Percentiles rank a stretch among this genome's conserved stretches.
Evolutionary conservation across 2,113 vertebrate genomes (phyloP).

Genomic region (Melanerpes aurifrons): DNA sequence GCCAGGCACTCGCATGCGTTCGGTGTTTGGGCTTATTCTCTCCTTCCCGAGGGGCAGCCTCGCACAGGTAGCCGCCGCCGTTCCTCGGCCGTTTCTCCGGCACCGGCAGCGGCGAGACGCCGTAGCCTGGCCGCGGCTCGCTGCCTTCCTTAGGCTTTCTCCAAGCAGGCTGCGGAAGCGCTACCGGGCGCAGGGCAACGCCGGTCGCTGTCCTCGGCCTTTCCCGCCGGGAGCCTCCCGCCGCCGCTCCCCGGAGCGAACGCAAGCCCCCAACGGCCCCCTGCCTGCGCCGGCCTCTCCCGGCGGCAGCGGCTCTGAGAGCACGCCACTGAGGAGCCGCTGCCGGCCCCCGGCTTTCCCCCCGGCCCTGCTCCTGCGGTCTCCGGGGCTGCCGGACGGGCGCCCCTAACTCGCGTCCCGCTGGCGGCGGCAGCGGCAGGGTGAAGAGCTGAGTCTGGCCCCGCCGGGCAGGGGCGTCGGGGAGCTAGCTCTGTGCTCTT

Average conservation of each 20-base stretch:
- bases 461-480: background rate
- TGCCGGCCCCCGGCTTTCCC: background rate
- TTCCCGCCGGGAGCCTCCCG: background rate
- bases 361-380: background rate
- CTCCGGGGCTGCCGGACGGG: background rate
- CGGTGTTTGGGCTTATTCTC: background rate
- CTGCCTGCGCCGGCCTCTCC: too few species aligned
- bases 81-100: background rate
- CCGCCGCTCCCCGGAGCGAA: background rate
- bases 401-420: background rate
- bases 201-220: background rate
- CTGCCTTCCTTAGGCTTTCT: background rate
- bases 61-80: accelerated
- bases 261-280: too few species aligned
- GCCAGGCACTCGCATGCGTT: background rate
- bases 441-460: too few species aligned
- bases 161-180: background rate
- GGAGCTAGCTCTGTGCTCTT: accelerated
- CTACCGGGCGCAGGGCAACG: background rate
- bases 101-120: background rate
- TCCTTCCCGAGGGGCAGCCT: background rate
- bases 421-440: background rate
- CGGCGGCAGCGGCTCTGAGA: too few species aligned
- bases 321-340: background rate
- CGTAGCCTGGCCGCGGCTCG: accelerated